Percentiles rank a stretch among this genome's conserved stretches.
phyloP scores from a whole-genome alignment of 2,888 invertebrate genomes.

The Tenthredo notha region DNA sequence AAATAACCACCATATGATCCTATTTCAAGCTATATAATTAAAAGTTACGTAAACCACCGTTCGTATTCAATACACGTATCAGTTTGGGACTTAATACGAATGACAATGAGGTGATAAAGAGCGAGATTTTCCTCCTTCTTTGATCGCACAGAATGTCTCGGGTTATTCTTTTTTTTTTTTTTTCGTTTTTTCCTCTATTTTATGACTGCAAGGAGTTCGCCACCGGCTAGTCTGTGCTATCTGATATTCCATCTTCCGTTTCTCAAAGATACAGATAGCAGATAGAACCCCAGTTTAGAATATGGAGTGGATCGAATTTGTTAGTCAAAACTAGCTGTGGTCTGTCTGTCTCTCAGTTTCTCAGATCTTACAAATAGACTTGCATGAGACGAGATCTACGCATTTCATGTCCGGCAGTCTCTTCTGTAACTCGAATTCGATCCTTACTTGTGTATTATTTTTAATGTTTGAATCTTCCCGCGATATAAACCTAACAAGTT shows the following conservation, averaged over 20 bases:
- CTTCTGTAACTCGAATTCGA: background rate
- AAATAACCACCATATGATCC: background rate
- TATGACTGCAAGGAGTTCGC: background rate
- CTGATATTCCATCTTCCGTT: conserved; percentile 3
- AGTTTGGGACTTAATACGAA: background rate
- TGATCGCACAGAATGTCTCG: background rate
- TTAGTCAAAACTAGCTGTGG: background rate
- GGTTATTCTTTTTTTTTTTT: background rate
- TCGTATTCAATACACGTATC: background rate
- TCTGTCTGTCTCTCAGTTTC: background rate
- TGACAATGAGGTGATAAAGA: background rate
- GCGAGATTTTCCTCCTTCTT: background rate
- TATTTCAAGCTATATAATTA: background rate
- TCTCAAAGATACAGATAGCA: background rate
- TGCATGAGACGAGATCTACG: conserved; percentile 33
- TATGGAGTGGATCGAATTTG: conserved; percentile 19
- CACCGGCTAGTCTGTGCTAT: background rate
- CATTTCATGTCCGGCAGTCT: conserved; percentile 7
- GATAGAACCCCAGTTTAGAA: conserved; percentile 3
- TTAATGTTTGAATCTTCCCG: background rate
- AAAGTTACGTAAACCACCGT: background rate
- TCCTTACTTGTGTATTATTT: too few relatives aligned
- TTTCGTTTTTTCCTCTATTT: background rate
- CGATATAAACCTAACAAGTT: background rate
- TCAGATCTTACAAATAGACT: conserved; percentile 31